A percentile compares a stretch with the other conserved stretches of the same genome.
Conservation (phyloP, 2,113 vertebrate species). For the Rhegmatorhina hoffmannsi region DNA sequence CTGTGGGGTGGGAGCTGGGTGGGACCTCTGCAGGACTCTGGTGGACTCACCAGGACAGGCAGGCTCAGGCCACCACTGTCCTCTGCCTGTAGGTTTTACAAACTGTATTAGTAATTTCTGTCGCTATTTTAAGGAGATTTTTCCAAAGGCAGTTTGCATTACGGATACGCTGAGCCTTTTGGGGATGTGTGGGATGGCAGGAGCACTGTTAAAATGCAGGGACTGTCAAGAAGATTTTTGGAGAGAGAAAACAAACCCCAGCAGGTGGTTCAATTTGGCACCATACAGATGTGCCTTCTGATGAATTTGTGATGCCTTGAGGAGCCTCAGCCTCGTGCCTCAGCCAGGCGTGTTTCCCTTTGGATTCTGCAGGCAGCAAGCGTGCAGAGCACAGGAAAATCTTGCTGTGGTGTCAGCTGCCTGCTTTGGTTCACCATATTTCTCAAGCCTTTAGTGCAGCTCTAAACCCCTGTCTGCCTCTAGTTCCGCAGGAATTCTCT, state of each 20-base stretch:
- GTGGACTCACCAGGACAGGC: not conserved
- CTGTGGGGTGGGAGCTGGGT: not conserved
- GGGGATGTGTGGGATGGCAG: not conserved
- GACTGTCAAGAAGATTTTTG: not conserved
- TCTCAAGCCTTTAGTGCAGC: not conserved
- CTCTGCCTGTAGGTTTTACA: not conserved
- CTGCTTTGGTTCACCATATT: not conserved
- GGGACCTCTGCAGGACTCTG: accelerated
- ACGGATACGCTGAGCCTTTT: not conserved
- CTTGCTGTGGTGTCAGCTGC: not conserved
- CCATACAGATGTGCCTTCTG: not conserved
- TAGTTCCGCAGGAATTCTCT: not conserved
- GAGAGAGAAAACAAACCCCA: slow-evolving; percentile 7
- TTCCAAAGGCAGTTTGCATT: not conserved
- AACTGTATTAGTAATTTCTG: not conserved
- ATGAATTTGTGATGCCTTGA: not conserved
- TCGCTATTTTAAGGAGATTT: not conserved
- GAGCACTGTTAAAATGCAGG: not conserved
- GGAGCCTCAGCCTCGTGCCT: not conserved
- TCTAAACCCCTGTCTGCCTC: not conserved
- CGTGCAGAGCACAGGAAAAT: accelerated
- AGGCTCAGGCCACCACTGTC: accelerated
- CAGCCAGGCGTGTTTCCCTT: not conserved
- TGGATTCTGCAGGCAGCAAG: accelerated
- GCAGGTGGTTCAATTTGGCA: slow-evolving; percentile 12